A percentile compares a stretch with the other conserved stretches of the same genome.
These are phyloP conservation scores for Halcyon badia DNA, from an alignment of 2,797 vertebrate genomes.

Conservation along the genomic window DNA sequence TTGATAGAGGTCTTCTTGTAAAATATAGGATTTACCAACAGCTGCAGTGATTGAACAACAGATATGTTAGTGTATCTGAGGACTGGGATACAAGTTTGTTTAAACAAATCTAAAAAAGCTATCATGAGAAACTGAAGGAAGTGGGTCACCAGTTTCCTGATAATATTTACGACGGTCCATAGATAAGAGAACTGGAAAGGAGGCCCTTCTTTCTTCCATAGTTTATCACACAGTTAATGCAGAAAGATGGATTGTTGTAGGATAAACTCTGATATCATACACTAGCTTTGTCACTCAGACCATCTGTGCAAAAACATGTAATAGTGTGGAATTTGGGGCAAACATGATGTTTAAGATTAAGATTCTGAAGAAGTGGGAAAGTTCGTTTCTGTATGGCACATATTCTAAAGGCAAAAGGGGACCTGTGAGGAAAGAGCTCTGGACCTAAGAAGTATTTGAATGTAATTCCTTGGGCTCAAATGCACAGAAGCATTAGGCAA, in stretches of 20 bases:
- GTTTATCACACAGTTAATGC: not conserved
- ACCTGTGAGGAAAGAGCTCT: not conserved
- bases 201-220: not conserved
- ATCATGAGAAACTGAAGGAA: constrained; percentile 3
- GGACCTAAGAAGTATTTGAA: not conserved
- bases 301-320: not conserved
- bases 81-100: not conserved
- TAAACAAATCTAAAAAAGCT: constrained; percentile 25
- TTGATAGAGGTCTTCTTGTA: not conserved
- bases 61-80: not conserved
- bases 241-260: not conserved
- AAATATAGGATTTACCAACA: not conserved
- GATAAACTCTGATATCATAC: not conserved
- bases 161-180: not conserved
- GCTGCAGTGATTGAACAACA: not conserved
- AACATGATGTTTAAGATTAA: not conserved
- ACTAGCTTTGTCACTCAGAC: not conserved
- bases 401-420: not conserved
- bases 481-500: not conserved
- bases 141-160: not conserved
- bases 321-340: not conserved
- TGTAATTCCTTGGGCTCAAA: not conserved
- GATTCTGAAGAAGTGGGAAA: not conserved
- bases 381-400: fast-evolving
- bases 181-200: constrained; percentile 45